Conservation (phyloP, 2,113 vertebrate species). For the Ammospiza nelsoni region DNA sequence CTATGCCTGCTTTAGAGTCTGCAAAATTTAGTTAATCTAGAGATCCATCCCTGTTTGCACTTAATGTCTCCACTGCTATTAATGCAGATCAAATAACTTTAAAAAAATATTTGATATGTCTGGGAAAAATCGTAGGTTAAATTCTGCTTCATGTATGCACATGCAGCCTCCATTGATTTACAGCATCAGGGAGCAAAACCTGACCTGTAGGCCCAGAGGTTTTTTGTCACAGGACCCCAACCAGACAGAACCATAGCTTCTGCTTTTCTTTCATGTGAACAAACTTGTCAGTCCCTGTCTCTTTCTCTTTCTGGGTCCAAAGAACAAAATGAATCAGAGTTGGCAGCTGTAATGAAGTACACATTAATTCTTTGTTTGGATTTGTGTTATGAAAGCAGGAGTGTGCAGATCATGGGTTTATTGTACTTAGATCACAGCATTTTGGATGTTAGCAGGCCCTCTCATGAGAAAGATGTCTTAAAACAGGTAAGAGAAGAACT, state of each 20-base stretch:
- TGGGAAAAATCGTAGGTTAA: neutral
- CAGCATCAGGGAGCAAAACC: neutral
- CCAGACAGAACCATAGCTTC: neutral
- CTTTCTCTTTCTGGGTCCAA: slow-evolving; percentile 12
- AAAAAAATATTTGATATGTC: accelerated
- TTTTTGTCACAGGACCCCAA: neutral
- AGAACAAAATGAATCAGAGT: slow-evolving; percentile 33
- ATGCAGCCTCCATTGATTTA: neutral
- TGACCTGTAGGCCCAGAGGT: neutral
- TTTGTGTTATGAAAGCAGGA: slow-evolving; percentile 33
- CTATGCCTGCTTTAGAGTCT: neutral
- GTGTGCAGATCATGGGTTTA: neutral
- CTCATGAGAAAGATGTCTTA: neutral
- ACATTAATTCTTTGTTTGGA: slow-evolving; percentile 3
- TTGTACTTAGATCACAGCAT: neutral
- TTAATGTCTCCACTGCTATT: neutral
- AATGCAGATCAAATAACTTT: neutral
- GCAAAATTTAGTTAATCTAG: neutral
- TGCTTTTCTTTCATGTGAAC: slow-evolving; percentile 29
- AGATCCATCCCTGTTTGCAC: neutral
- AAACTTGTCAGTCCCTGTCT: slow-evolving; percentile 8
- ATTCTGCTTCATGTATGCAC: neutral
- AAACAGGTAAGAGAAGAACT: slow-evolving; percentile 7
- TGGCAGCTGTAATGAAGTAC: slow-evolving; percentile 40
- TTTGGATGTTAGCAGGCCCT: neutral